Evolutionary conservation across 2,113 vertebrate genomes (phyloP).

Genomic region (Phocoena phocoena): DNA sequence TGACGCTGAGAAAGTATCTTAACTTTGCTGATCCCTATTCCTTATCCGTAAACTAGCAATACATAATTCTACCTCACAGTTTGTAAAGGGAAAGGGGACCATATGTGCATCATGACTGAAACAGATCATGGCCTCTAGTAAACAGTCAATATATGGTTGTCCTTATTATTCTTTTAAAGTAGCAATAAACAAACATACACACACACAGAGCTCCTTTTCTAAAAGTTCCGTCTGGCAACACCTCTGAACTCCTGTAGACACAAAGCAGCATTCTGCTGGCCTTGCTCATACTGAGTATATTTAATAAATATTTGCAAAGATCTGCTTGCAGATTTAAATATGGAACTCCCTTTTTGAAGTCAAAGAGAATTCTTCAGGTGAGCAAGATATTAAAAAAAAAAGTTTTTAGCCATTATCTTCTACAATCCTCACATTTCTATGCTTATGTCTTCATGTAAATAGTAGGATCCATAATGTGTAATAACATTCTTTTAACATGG

Average conservation of each 20-base stretch:
- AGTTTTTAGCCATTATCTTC: neutral
- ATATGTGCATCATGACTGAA: neutral
- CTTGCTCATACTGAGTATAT: neutral
- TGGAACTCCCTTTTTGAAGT: neutral
- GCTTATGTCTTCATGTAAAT: neutral
- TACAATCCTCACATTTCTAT: neutral
- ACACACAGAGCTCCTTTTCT: neutral
- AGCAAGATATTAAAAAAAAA: neutral
- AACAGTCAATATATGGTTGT: neutral
- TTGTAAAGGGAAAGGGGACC: neutral
- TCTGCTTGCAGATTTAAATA: neutral
- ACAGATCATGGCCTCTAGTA: neutral
- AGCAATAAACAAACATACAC: neutral
- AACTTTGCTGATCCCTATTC: neutral
- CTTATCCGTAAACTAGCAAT: neutral
- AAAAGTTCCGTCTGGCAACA: neutral
- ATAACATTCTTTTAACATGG: neutral
- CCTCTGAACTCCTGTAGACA: neutral
- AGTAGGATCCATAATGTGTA: neutral
- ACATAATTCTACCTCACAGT: neutral
- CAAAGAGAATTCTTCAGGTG: neutral
- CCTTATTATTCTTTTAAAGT: neutral
- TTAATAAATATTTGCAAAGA: constrained; percentile 34
- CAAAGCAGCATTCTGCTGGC: neutral
- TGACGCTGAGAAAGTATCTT: neutral